Percentiles rank a stretch among this genome's conserved stretches.
Conservation (phyloP, 2,797 vertebrate species). For the Arctocebus calabarensis region DNA sequence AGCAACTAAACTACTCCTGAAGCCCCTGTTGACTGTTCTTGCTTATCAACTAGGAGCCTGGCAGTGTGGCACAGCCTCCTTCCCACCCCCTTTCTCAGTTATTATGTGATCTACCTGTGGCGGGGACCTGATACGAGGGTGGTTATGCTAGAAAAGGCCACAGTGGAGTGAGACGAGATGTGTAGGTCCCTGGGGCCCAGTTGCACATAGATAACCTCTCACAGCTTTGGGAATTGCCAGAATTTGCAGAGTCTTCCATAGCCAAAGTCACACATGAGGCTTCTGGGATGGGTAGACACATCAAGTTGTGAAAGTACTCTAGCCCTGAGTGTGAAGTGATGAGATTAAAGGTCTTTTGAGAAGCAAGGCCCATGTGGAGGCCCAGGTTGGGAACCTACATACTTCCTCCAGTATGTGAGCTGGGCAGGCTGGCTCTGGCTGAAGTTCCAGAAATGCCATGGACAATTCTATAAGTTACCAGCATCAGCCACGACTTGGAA, state of each 20-base stretch:
- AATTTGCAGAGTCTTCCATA: neutral
- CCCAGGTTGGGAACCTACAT: neutral
- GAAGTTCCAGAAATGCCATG: neutral
- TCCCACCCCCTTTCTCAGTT: neutral
- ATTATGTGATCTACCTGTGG: neutral
- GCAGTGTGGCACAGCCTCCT: neutral
- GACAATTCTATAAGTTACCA: neutral
- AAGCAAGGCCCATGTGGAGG: neutral
- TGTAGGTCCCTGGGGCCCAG: neutral
- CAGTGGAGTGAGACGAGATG: neutral
- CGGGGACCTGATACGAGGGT: neutral
- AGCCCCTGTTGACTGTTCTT: neutral
- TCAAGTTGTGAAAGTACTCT: neutral
- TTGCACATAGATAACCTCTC: slow-evolving; percentile 17
- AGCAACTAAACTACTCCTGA: neutral
- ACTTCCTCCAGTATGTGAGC: neutral
- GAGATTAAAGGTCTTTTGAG: neutral
- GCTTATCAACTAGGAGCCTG: neutral
- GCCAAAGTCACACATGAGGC: neutral
- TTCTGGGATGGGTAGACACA: neutral
- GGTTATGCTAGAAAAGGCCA: neutral
- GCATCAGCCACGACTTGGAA: neutral
- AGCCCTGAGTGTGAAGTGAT: neutral
- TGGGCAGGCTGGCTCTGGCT: neutral
- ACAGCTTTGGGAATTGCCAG: neutral